These are phyloP conservation scores for Silurus lanzhouensis DNA, from an alignment of 2,797 vertebrate species.

Conservation along the genomic window DNA sequence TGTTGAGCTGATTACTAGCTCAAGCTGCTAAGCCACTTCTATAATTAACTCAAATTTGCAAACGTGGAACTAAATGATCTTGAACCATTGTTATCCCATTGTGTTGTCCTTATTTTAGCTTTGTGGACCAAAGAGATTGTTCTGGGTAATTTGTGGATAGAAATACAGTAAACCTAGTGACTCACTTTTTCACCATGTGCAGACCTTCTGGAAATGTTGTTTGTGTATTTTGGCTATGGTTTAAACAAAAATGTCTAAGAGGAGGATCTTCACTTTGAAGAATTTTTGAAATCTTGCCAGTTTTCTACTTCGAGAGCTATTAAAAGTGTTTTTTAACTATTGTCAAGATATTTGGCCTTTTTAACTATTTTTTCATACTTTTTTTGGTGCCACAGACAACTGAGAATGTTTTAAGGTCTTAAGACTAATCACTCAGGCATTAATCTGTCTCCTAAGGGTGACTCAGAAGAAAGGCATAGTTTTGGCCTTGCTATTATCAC, in stretches of 20 bases:
- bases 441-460: conserved; percentile 1
- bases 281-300: background rate
- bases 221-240: conserved; percentile 15
- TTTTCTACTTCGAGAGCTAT: background rate
- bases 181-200: conserved; percentile 52
- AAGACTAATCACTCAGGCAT: background rate
- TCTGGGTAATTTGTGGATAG: conserved; percentile 35
- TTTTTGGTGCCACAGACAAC: background rate
- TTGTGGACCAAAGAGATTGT: conserved; percentile 2
- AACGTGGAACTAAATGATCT: background rate
- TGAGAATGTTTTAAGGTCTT: background rate
- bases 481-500: conserved; percentile 16
- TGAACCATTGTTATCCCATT: background rate
- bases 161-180: conserved; percentile 52
- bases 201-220: conserved; percentile 50
- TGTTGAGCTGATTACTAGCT: background rate
- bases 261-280: conserved; percentile 21
- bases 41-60: conserved; percentile 5
- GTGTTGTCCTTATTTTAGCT: background rate
- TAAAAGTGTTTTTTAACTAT: background rate
- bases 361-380: background rate
- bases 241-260: conserved; percentile 32
- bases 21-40: background rate
- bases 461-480: conserved; percentile 17
- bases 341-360: background rate